Evolutionary conservation across 2,797 vertebrate species (phyloP).

Genomic region (Spinibarbus caldwelli): DNA sequence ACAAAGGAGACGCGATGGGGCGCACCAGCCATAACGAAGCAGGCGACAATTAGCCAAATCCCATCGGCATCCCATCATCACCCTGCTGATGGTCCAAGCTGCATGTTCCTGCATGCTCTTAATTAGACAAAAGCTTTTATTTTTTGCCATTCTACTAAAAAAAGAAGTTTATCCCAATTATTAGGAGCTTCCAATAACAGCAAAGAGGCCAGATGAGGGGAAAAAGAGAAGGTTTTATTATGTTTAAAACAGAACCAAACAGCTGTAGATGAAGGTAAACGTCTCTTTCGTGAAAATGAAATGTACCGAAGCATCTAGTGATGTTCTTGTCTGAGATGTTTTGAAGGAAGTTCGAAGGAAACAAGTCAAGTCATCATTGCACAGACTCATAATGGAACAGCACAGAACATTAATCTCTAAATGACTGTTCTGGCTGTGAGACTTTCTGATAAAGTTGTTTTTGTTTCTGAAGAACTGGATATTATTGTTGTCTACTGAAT

Average conservation of each 20-base stretch:
- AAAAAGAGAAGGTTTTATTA: neutral
- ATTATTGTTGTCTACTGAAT: neutral
- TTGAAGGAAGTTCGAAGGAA: neutral
- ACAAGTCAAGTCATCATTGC: neutral
- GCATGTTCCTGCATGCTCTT: constrained; percentile 45
- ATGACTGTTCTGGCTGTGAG: neutral
- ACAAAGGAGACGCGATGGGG: constrained; percentile 11
- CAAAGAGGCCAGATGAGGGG: neutral
- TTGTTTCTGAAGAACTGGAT: neutral
- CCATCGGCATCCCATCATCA: constrained; percentile 39
- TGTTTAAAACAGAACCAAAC: neutral
- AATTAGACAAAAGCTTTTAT: constrained; percentile 44
- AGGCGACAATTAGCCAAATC: constrained; percentile 48
- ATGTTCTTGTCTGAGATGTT: neutral
- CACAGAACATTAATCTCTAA: constrained; percentile 26
- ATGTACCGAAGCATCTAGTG: neutral
- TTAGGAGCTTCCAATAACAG: constrained; percentile 15
- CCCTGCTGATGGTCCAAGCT: constrained; percentile 42
- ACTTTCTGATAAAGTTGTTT: neutral
- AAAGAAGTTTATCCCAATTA: neutral
- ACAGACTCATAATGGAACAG: neutral
- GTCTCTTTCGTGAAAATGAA: neutral
- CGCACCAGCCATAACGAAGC: constrained; percentile 8
- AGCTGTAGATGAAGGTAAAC: neutral
- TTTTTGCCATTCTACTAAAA: neutral